phyloP scores from a whole-genome alignment of 2,113 vertebrate genomes.

The Aspiorhynchus laticeps region DNA sequence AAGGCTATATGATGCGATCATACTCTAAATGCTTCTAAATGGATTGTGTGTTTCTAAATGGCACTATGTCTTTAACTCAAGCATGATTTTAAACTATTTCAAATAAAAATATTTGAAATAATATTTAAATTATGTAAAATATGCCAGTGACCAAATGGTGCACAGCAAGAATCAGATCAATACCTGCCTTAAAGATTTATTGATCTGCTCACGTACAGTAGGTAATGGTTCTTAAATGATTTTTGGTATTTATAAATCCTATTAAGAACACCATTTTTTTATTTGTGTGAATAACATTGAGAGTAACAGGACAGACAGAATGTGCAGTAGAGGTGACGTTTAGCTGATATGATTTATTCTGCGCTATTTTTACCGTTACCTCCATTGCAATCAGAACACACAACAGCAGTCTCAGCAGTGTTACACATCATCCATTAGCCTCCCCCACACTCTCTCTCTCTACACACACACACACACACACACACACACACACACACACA shows the following conservation, averaged over 20 bases:
- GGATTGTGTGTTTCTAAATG: neutral
- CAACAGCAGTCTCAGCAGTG: conserved; percentile 68
- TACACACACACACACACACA: conserved; percentile 10
- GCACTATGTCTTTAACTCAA: too few species aligned
- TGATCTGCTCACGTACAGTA: neutral
- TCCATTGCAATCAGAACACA: neutral
- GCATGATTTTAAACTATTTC: too few species aligned
- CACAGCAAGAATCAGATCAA: too few species aligned
- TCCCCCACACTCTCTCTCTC: neutral
- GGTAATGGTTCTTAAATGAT: neutral
- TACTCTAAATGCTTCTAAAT: neutral
- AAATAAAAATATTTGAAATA: too few species aligned
- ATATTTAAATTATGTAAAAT: too few species aligned
- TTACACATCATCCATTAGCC: conserved; percentile 27
- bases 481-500: conserved; percentile 22
- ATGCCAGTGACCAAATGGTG: too few species aligned
- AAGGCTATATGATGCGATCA: neutral
- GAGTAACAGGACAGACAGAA: neutral
- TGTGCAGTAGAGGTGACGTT: neutral
- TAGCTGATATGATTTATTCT: conserved; percentile 10
- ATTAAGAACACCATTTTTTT: neutral
- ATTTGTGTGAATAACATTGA: neutral
- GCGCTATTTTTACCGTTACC: conserved; percentile 20
- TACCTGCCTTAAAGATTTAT: neutral
- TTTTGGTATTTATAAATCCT: neutral